Evolutionary conservation across 2,888 invertebrate genomes (phyloP), one percentile per base, ranked within the genome.

Genomic region (Aethes cnicana): DNA sequence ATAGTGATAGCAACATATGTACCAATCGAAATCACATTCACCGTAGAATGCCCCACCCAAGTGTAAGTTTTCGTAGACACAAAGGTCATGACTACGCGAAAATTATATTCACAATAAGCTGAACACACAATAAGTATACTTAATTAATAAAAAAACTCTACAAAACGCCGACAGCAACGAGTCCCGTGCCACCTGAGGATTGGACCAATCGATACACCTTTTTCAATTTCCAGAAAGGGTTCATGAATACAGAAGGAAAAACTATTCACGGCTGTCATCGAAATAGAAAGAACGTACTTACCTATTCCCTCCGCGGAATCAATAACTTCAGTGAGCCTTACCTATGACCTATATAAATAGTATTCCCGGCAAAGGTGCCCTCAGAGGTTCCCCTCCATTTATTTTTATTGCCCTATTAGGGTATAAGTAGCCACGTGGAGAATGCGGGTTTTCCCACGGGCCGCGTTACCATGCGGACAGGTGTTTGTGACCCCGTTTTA

Each of bases 391-490:
- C 56, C 54, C 57, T 47, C 65, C 68, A 76, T 72, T 70, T 68
- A 62, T 74, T 74, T 72, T 70, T 66, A 71, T 66, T 63, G 61
- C 61, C 62, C 56, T 49, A 37, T 50, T 54, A 50, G 44, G 44
- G 37, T 69, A 69, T 62, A 53, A 32, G 56, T 52, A 53, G 54
- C 61, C 64, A 59, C 61, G 61, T 61, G 66, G 23, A 58, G 57
- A 55, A 55, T 58, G 50, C 54, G 55, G 49, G 55, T 55, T 63
- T 67, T 75, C 72, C 69, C 74, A 61, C 58, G 64, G 58, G 71
- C 55, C 55, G 66, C 57, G 70, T 76, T 74, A 67, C 59, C 59
- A 64, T 59, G 62, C 63, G 64, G 68, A 62, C 65, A 64, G 64
- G 62, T 57, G 55, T 62, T 54, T 57, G 53, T 55, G 62, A 67